Evolutionary conservation across 1,140 invertebrate genomes (phyloP).

Genomic region (Orius laevigatus): DNA sequence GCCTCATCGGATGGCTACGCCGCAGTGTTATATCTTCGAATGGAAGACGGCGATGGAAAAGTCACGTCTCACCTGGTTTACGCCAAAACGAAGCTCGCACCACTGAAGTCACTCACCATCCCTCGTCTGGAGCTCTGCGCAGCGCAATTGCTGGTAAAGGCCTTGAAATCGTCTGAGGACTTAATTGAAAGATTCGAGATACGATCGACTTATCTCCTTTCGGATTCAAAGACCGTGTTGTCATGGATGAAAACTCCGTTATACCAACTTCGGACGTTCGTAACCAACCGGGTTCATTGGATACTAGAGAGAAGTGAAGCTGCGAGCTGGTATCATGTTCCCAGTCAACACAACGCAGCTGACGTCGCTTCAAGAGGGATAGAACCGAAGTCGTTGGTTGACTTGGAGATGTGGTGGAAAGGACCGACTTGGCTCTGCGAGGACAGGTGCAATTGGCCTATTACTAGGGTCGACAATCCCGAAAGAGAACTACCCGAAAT

Average conservation of each 20-base stretch:
- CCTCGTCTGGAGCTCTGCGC: slow-evolving; percentile 29
- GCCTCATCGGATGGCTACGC: neutral
- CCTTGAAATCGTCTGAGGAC: neutral
- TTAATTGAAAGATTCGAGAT: neutral
- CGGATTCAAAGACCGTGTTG: neutral
- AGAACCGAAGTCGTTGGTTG: neutral
- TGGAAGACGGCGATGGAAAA: neutral
- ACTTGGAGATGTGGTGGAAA: neutral
- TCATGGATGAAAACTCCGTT: neutral
- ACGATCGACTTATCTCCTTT: neutral
- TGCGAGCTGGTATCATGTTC: neutral
- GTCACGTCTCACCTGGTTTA: neutral
- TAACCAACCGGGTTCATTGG: neutral
- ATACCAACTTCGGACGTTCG: neutral
- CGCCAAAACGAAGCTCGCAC: slow-evolving; percentile 18
- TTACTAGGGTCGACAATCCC: too few species aligned
- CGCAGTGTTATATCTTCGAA: neutral
- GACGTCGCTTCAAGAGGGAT: neutral
- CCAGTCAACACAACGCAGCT: neutral
- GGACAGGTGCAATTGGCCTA: neutral
- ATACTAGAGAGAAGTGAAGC: neutral
- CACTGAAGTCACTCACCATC: slow-evolving; percentile 25
- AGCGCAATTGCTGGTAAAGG: slow-evolving; percentile 17
- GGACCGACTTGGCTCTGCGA: neutral
- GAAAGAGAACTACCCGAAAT: too few species aligned